Evolutionary conservation across 2,888 invertebrate species (phyloP).

Genomic region (Stratiomys singularior): DNA sequence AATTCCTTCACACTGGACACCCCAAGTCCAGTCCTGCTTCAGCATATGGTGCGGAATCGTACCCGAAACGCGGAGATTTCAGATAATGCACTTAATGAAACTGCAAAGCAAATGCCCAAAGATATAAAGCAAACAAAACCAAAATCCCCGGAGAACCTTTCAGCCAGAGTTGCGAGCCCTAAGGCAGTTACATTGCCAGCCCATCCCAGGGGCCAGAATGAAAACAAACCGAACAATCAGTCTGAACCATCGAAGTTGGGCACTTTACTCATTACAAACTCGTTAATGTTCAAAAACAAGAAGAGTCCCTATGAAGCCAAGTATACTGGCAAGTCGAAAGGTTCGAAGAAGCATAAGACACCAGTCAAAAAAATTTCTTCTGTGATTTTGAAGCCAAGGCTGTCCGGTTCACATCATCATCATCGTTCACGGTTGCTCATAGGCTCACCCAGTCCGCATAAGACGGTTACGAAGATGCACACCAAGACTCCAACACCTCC

Average conservation of each 20-base stretch:
- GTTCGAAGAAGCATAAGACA: slow-evolving; percentile 50
- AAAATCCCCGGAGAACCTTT: not conserved
- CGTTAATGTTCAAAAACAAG: slow-evolving; percentile 50
- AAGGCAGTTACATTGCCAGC: not conserved
- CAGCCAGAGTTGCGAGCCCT: not conserved
- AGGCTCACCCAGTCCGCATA: not conserved
- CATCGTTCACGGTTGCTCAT: slow-evolving; percentile 12
- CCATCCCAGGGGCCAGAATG: not conserved
- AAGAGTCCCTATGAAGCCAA: slow-evolving; percentile 54
- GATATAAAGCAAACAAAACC: not conserved
- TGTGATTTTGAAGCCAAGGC: slow-evolving; percentile 36
- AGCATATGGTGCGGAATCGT: slow-evolving; percentile 65
- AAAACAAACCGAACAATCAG: not conserved
- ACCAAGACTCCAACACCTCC: not conserved
- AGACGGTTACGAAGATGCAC: not conserved
- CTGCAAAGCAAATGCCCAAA: not conserved
- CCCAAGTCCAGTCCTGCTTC: slow-evolving; percentile 77
- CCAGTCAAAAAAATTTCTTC: slow-evolving; percentile 33
- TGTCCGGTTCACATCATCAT: slow-evolving; percentile 15
- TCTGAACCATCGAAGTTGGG: slow-evolving; percentile 14
- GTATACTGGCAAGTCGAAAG: slow-evolving; percentile 51
- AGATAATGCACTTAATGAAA: slow-evolving; percentile 58
- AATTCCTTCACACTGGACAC: slow-evolving; percentile 82
- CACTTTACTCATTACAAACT: slow-evolving; percentile 21
- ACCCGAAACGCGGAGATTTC: not conserved